A percentile compares a stretch with the other conserved stretches of the same genome.
These are phyloP conservation scores for Carassius auratus DNA, from an alignment of 2,113 vertebrate genomes.

Conservation along the genomic window DNA sequence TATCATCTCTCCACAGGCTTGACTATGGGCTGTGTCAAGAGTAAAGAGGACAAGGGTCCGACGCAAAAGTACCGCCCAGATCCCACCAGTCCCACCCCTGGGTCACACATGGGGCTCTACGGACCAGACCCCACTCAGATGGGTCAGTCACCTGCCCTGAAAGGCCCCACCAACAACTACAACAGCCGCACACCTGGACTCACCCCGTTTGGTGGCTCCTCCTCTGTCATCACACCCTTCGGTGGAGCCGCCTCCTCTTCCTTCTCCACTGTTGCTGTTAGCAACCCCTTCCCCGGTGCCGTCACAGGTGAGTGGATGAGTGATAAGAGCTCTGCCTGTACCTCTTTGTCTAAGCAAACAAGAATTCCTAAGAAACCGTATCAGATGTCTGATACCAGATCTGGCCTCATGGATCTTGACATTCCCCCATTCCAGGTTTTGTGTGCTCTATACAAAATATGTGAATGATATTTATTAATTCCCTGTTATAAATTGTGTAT, in stretches of 20 bases:
- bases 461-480: no score
- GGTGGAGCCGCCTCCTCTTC: slow-evolving; percentile 79
- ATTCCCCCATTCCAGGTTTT: background rate
- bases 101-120: slow-evolving; percentile 82
- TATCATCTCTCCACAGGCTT: slow-evolving; percentile 71
- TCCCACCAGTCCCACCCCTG: slow-evolving; percentile 75
- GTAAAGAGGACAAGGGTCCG: slow-evolving; percentile 94
- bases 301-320: slow-evolving; percentile 71
- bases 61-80: slow-evolving; percentile 88
- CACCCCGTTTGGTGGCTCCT: slow-evolving; percentile 85
- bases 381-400: slow-evolving; percentile 8
- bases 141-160: slow-evolving; percentile 75
- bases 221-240: slow-evolving; percentile 71
- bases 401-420: background rate
- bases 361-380: background rate
- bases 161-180: slow-evolving; percentile 72
- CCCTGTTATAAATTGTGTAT: no score
- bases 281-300: slow-evolving; percentile 70
- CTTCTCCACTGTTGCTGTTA: slow-evolving; percentile 72
- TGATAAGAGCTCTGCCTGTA: background rate
- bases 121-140: slow-evolving; percentile 87
- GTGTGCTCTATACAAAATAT: background rate
- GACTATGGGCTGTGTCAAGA: slow-evolving; percentile 97
- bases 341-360: slow-evolving; percentile 12
- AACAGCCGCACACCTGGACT: slow-evolving; percentile 67